Evolutionary conservation across 1,140 invertebrate genomes (phyloP), one percentile per base, ranked within the genome.

Genomic region (Zaprionus gabonicus): DNA sequence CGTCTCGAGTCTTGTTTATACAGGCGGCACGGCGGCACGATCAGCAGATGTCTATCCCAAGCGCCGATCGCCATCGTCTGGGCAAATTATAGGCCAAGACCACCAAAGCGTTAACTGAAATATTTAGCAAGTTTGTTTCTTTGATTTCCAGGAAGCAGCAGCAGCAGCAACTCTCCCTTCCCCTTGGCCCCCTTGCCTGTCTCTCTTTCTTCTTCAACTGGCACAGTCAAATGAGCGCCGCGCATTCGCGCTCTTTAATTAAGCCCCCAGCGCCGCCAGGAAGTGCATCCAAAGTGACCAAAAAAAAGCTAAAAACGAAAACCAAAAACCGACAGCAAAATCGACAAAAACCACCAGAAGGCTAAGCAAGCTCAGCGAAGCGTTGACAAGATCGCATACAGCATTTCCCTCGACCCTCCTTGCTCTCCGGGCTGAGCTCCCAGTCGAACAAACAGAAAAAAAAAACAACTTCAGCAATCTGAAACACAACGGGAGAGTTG

Each of bases 21-120:
- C 81, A 88, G 87, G 72, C 62, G 62, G 53, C 15, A 53, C 58
- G 27, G 57, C 59, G 53, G 68, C 74, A 77, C 78, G 71, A 80
- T 80, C 65, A 68, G 69, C 69, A 72, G 68, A 69, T 75, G 66
- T 78, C 71, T 78, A 56, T 56, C 28, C 36, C 65, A 60, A 76
- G 64, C 76, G 71, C 53, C 65, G 70, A 71, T 74, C 68, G 75
- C 78, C 55, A 77, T 73, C 62, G 63, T 58, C 67, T 66, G 46
- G 72, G 71, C 84, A 87, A 87, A 87, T 87, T 87, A 87, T 87
- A 88, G 84, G 84, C 84, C 85, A 90, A 90, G 85, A 90, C 85
- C 85, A 90, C 85, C 85, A 90, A 90, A 90, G 85, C 85, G 85
- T 90, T 90, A 90, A 90, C 85, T 90, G 85, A 90, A 90, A 90